Conservation (phyloP, 1,140 invertebrate genomes). For the Rhopalosiphum padi region DNA sequence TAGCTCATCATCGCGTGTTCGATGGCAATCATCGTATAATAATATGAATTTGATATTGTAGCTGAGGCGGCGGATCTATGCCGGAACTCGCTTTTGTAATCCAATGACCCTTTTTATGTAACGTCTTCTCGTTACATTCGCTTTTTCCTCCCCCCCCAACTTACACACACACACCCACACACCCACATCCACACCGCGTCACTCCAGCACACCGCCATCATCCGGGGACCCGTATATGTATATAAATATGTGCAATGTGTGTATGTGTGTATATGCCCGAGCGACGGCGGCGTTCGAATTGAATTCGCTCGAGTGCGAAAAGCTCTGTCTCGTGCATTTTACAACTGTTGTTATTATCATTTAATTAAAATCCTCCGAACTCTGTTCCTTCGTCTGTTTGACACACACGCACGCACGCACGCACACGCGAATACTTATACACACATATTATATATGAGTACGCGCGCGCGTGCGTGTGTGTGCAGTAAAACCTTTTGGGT, state of each 20-base stretch:
- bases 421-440: not conserved
- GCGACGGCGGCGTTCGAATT: conserved; percentile 31
- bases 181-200: not conserved
- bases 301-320: conserved; percentile 57
- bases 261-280: not conserved
- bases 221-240: conserved; percentile 25
- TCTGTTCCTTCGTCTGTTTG: conserved; percentile 56
- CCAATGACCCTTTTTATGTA: conserved; percentile 57
- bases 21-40: not conserved
- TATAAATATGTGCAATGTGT: not conserved
- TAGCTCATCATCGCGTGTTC: not conserved
- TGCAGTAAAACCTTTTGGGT: conserved; percentile 36
- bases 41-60: not conserved
- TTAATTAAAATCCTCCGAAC: conserved; percentile 58
- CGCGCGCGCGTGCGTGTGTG: not conserved
- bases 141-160: not conserved
- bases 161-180: not conserved
- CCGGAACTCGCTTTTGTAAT: conserved; percentile 48
- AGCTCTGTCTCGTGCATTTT: conserved; percentile 57
- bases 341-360: conserved; percentile 58
- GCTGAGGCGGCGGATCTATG: not conserved
- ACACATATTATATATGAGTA: not conserved
- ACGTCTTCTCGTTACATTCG: conserved; percentile 51
- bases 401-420: conserved; percentile 15
- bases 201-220: not conserved